Base-by-base conservation (phyloP, 2,888 invertebrate genomes). In the Cheilosia scutellata region DNA sequence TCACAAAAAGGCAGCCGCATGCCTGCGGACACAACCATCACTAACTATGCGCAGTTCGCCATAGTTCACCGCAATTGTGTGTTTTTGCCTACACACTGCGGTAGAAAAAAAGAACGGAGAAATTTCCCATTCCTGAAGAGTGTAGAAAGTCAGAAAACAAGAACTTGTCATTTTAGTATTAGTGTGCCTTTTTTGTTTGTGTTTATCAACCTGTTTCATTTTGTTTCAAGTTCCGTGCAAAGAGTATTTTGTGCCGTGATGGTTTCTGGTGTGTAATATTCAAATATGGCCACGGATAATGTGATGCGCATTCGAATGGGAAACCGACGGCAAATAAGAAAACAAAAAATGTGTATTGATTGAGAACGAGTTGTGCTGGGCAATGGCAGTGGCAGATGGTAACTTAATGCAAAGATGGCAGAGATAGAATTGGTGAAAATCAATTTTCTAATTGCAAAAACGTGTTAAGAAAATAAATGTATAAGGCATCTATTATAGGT, bases 21-120 rank as follows among this genome's bases (percentile, higher is more conserved):
- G 75, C 68, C 82, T 70, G 57, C 60, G 66, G 57, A 82, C 60
- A 44, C 82, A 62, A 57, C 82, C 86, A 77, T 68, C 62, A 68
- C 82, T 63, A 76, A 82, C 86, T 86, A 82, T 86, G 86, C 86
- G 86, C 86, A 86, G 62, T 86, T 72, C 70, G 42, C 63, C 80
- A 80, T 70, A 75, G 82, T 66, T 76, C 76, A 82, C 76, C 76
- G 76, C 82, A 82, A 82, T 82, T 86, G 72, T 82, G 86, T 77
- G 77, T 86, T 82, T 77, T 86, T 68, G 68, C 76, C 31, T 66
- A 53, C 79, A 80, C 66, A 71, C 71, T 80, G 75, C 74, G 62
- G 65, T 63, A 60, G 25, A n/a, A 47, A 55, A 44, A 51, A 66
- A 33, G 42, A 70, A 27, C 53, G 58, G 68, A 84, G 58, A 70